Evolutionary conservation across 1,140 invertebrate species (phyloP), one percentile per base, ranked within the genome.

Genomic region (Drosophila lacteicornis): DNA sequence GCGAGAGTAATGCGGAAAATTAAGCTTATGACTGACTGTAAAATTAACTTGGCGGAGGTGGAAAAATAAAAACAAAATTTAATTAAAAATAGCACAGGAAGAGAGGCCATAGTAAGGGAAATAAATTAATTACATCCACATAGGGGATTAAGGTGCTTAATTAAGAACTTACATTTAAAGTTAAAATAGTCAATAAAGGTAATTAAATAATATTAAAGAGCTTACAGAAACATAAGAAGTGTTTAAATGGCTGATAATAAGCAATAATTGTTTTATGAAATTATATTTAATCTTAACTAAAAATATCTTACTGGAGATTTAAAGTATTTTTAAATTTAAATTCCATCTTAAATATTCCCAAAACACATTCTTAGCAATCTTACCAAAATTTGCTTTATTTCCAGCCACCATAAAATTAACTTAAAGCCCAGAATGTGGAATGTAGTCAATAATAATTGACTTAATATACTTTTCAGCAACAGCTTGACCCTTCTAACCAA

Each of bases 391-490:
- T 36, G 8, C 47, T 19, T 42, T 42, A 56, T 9, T 25, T 13
- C 25, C 25, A 17, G 4, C 33, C 11, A 3, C n/a, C 25, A 51
- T 40, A 43, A 50, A 43, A 49, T 59, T 43, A 60, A 45, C 67
- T 58, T 50, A 71, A 40, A 22, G 36, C 66, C 66, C n/a, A 59
- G 27, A 59, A 49, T 42, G 36, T 17, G 46, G 38, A 60, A 50
- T 30, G 17, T 36, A 50, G 69, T 73, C 67, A 71, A 73, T 71
- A 73, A 73, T 60, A 71, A 71, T 73, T 73, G 67, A 59, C 67
- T 71, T 73, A 30, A 73, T 59, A 59, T 71, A 59, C 68, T 73
- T 73, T 43, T 33, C 69, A 59, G 45, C 66, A 71, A 42, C 66
- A 71, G 67, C 67, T 66, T 57, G 60, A 66, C 40, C 60, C 47